Percentiles rank a stretch among this genome's conserved stretches.
phyloP scores from a whole-genome alignment of 2,888 invertebrate species.

The Rhagophthalmus giganteus region DNA sequence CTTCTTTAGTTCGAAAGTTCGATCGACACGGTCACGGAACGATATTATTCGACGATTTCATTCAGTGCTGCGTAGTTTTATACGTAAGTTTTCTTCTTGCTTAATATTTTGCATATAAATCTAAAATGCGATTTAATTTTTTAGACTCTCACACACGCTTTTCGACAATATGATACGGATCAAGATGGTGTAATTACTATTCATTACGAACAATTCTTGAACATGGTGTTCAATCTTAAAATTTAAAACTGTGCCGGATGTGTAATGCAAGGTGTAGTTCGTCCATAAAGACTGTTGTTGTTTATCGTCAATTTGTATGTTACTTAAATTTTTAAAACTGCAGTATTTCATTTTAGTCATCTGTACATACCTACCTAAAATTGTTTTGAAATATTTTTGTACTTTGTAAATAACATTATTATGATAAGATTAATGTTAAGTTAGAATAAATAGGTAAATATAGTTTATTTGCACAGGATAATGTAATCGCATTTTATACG shows the following conservation, averaged over 20 bases:
- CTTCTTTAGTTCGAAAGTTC: slow-evolving; percentile 85
- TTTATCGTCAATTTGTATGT: neutral
- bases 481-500: no score
- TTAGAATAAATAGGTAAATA: no score
- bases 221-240: slow-evolving; percentile 84
- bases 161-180: slow-evolving; percentile 86
- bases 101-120: neutral
- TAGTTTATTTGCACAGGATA: no score
- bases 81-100: slow-evolving; percentile 72
- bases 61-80: slow-evolving; percentile 91
- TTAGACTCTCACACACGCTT: slow-evolving; percentile 87
- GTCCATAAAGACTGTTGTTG: slow-evolving; percentile 4
- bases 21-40: slow-evolving; percentile 87
- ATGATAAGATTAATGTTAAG: no score
- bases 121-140: slow-evolving; percentile 47
- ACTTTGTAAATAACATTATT: no score
- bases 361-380: no score
- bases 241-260: no score
- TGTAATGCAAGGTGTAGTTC: no score
- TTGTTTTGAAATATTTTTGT: no score
- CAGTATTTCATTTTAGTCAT: no score
- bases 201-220: slow-evolving; percentile 93
- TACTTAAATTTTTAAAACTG: no score
- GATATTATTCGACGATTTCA: slow-evolving; percentile 97
- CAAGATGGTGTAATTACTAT: slow-evolving; percentile 94